A percentile compares a stretch with the other conserved stretches of the same genome.
Evolutionary conservation across 2,113 vertebrate species (phyloP).

Genomic region (Casuarius casuarius): DNA sequence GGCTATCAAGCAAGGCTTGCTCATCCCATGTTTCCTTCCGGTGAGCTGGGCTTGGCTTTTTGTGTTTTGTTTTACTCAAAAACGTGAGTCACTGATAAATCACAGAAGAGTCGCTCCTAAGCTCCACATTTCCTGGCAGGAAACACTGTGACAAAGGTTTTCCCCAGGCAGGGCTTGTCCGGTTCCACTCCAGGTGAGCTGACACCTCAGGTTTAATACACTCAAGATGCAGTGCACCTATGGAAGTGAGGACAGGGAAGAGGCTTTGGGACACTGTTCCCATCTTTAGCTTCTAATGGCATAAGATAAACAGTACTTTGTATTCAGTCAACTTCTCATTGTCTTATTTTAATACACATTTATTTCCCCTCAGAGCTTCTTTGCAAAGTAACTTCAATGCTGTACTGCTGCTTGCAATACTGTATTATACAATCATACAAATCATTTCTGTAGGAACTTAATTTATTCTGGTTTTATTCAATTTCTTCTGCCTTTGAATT

Average conservation of each 20-base stretch:
- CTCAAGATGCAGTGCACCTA: fast-evolving
- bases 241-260: not conserved
- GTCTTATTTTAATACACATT: not conserved
- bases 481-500: not conserved
- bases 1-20: not conserved
- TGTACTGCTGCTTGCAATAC: not conserved
- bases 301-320: not conserved
- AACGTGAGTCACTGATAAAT: not conserved
- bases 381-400: not conserved
- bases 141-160: not conserved
- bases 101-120: not conserved
- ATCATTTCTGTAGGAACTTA: not conserved
- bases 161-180: not conserved
- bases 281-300: not conserved
- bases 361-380: not conserved
- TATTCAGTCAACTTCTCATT: not conserved
- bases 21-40: not conserved
- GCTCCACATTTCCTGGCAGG: not conserved
- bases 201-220: not conserved
- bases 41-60: not conserved
- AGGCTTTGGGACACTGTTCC: not conserved
- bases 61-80: not conserved
- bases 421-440: not conserved
- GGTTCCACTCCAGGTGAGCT: not conserved
- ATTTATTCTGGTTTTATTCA: conserved; percentile 1